Base-by-base conservation (phyloP, 2,797 vertebrate species). In the Limosa lapponica region DNA sequence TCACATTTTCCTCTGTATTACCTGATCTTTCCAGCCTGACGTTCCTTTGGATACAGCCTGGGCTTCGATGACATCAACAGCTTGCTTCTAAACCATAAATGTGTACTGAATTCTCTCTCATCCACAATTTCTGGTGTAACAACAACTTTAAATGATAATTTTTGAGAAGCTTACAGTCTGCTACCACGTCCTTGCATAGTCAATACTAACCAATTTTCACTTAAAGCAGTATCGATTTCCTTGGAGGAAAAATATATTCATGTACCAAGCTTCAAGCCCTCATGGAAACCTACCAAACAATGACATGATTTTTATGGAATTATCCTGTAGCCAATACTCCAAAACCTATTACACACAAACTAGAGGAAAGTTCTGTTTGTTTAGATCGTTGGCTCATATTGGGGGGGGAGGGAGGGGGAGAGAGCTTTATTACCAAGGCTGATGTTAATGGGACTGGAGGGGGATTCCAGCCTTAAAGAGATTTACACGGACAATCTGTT, bases 401-500 rank as follows among this genome's bases (percentile, higher is more conserved):
- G n/a, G n/a, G n/a, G n/a, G 28, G 51, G 7, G 16, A 22, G 11
- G 10, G 22, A 22, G 46, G 22, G 46, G 6, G 86, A 79, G 62
- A 4, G 36, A 75, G 9, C 16, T 70, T 54, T 36, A 73, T 23
- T 70, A 39, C 46, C 16, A 52, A 48, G 34, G 12, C 12, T 6
- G 34, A 54, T 39, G 51, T 52, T 59, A 30, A 51, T 0, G 1
- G 28, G n/a, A 54, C 19, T 20, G 32, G 77, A 89, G 88, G 91
- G 95, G 25, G 73, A 95, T 85, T 96, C 95, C 95, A 92, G 57
- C 2, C 32, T 36, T 16, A 2, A 44, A 90, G 58, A 8, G 48
- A 66, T 81, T 77, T 46, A 30, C 64, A 80, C 0, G 0, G 55
- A 84, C 22, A 71, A 92, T 75, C 55, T 90, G 79, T 39, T 91